phyloP scores from a whole-genome alignment of 2,888 invertebrate genomes.

The Carabus problematicus region DNA sequence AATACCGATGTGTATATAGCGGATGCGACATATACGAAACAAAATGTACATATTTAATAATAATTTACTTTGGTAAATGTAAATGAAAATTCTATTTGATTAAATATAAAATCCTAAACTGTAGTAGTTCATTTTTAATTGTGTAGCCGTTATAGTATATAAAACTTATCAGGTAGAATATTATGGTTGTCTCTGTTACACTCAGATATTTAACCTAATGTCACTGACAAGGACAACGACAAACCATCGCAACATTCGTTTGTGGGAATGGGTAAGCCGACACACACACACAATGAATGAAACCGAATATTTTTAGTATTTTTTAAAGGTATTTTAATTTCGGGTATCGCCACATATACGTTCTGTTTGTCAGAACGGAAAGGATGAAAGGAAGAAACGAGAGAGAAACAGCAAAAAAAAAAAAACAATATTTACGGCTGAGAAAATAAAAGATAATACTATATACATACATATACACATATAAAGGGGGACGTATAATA shows the following conservation, averaged over 20 bases:
- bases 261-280: constrained; percentile 32
- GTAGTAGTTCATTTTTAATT: too few relatives aligned
- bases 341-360: constrained; percentile 44
- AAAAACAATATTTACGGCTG: constrained; percentile 52
- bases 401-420: too few relatives aligned
- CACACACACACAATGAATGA: constrained; percentile 48
- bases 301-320: constrained; percentile 52
- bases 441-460: constrained; percentile 48
- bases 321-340: constrained; percentile 53
- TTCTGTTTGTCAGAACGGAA: constrained; percentile 36
- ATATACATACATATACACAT: too few relatives aligned
- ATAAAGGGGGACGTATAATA: constrained; percentile 49
- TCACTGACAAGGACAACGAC: constrained; percentile 31
- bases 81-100: too few relatives aligned
- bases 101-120: too few relatives aligned
- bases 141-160: too few relatives aligned
- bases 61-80: too few relatives aligned
- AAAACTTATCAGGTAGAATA: constrained; percentile 14
- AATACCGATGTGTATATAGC: too few relatives aligned
- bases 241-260: constrained; percentile 18
- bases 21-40: too few relatives aligned
- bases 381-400: constrained; percentile 13
- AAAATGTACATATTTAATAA: too few relatives aligned
- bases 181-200: neutral
- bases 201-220: constrained; percentile 3